Conservation (phyloP, 2,888 invertebrate genomes). For the Abscondita cerata region DNA sequence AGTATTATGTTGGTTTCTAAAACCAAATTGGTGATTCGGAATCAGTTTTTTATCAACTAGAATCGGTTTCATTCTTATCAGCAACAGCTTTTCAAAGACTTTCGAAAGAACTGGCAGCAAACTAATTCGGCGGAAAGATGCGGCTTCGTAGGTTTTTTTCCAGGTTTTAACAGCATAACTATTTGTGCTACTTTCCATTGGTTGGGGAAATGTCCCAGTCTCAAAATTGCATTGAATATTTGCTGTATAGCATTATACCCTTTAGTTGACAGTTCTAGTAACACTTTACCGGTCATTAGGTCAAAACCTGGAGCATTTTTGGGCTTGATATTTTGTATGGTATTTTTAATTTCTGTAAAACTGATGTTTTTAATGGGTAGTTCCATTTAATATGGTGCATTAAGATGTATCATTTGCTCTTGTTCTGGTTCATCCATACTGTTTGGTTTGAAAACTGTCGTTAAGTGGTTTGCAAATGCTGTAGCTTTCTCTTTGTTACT, state of each 20-base stretch:
- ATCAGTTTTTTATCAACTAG: not conserved
- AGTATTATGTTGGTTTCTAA: slow-evolving; percentile 8
- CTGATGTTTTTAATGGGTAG: slow-evolving; percentile 1
- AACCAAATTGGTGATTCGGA: slow-evolving; percentile 7
- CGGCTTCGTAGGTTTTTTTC: not conserved
- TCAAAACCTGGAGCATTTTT: too few species aligned
- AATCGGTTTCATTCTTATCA: not conserved
- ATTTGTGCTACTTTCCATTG: slow-evolving; percentile 6
- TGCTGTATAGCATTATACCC: too few species aligned
- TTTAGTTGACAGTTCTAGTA: too few species aligned
- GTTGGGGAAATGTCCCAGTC: not conserved
- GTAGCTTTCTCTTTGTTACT: not conserved
- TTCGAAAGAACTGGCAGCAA: slow-evolving; percentile 11
- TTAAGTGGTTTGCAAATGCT: not conserved
- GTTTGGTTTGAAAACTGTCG: not conserved
- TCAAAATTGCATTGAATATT: not conserved
- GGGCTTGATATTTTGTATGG: not conserved
- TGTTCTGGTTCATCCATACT: not conserved
- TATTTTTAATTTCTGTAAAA: too few species aligned
- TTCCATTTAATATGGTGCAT: not conserved
- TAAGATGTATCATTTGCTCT: not conserved
- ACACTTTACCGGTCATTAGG: too few species aligned
- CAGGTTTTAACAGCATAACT: slow-evolving; percentile 3
- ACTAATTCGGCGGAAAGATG: slow-evolving; percentile 2
- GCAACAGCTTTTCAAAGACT: slow-evolving; percentile 7